phyloP scores from a whole-genome alignment of 2,888 invertebrate species.

The Hecatera dysodea region DNA sequence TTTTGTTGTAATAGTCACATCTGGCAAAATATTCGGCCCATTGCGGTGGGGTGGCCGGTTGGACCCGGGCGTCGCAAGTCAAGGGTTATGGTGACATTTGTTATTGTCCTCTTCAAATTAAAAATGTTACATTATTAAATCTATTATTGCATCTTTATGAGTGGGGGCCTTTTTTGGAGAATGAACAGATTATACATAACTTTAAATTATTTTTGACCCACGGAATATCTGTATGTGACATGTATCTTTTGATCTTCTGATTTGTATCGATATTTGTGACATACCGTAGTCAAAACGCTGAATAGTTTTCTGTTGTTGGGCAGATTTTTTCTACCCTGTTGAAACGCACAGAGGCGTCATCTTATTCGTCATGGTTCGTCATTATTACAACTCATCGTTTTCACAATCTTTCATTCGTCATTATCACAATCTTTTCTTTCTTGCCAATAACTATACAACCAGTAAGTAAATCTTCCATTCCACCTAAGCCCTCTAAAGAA shows the following conservation, averaged over 20 bases:
- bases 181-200: background rate
- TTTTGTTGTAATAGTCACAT: slow-evolving; percentile 87
- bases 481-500: slow-evolving; percentile 43
- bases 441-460: background rate
- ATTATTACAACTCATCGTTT: background rate
- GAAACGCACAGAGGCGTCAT: background rate
- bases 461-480: slow-evolving; percentile 62
- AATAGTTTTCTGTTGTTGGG: too few relatives aligned
- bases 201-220: background rate
- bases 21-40: slow-evolving; percentile 80
- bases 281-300: too few relatives aligned
- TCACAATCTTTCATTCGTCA: background rate
- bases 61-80: slow-evolving; percentile 60
- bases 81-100: slow-evolving; percentile 68
- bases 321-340: too few relatives aligned
- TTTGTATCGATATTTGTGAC: too few relatives aligned
- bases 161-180: slow-evolving; percentile 13
- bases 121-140: slow-evolving; percentile 61
- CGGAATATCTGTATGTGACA: too few relatives aligned
- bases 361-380: background rate
- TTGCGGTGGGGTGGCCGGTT: slow-evolving; percentile 44
- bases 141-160: slow-evolving; percentile 45
- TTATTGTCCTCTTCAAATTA: slow-evolving; percentile 64
- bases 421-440: background rate
- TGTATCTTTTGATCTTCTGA: too few relatives aligned